Percentiles rank a stretch among this genome's conserved stretches.
Conservation (phyloP, 2,113 vertebrate genomes). For the Gymnocephalus cernua region DNA sequence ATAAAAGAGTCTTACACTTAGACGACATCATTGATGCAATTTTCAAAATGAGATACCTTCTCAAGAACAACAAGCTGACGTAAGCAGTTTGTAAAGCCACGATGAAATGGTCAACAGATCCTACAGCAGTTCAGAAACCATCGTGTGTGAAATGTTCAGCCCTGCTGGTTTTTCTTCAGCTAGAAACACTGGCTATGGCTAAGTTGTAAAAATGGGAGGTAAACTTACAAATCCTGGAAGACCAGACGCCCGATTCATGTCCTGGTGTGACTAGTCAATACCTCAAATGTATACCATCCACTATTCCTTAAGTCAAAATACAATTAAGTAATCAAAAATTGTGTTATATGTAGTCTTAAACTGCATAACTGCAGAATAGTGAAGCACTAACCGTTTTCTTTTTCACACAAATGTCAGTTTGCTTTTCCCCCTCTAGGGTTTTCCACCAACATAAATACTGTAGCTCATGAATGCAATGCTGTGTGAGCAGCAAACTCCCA, state of each 20-base stretch:
- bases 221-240: background rate
- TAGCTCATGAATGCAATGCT: background rate
- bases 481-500: slow-evolving; percentile 1
- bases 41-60: background rate
- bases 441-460: background rate
- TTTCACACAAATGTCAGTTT: background rate
- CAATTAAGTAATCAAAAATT: background rate
- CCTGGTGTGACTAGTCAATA: background rate
- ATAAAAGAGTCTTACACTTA: background rate
- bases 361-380: background rate
- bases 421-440: too few species aligned
- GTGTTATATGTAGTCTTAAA: background rate
- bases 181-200: background rate
- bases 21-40: background rate
- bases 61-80: background rate
- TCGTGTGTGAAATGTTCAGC: background rate
- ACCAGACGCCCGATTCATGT: background rate
- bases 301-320: background rate
- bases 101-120: background rate
- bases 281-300: background rate
- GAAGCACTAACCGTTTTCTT: background rate
- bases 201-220: background rate
- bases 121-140: background rate
- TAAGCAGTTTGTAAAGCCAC: background rate
- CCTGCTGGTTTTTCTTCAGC: background rate